These are phyloP conservation scores for Deilephila porcellus DNA, from an alignment of 2,888 invertebrate species.

Conservation along the genomic window DNA sequence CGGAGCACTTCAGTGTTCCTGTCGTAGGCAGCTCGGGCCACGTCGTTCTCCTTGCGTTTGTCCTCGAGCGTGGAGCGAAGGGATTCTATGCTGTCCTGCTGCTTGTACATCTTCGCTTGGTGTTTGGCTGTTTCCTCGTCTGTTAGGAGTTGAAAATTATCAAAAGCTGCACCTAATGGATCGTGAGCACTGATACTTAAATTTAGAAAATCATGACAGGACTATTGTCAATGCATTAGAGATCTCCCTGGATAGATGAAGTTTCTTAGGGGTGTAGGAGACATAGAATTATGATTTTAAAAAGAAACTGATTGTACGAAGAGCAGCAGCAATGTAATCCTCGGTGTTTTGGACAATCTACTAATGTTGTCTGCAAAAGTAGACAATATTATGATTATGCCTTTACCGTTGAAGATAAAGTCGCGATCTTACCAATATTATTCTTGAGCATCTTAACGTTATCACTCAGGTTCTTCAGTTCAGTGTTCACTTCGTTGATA, in stretches of 20 bases:
- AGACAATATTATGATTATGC: too few species aligned
- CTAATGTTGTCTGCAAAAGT: too few species aligned
- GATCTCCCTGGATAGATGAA: too few species aligned
- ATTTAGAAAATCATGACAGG: background rate
- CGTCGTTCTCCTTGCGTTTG: slow-evolving; percentile 69
- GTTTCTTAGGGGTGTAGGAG: too few species aligned
- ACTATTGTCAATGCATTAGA: too few species aligned
- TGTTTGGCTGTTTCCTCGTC: slow-evolving; percentile 86
- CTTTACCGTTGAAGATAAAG: too few species aligned
- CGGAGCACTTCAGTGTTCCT: slow-evolving; percentile 57
- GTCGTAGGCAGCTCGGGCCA: slow-evolving; percentile 58
- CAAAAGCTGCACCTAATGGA: background rate
- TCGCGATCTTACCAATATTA: slow-evolving; percentile 83
- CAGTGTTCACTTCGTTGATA: slow-evolving; percentile 94
- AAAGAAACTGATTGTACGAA: too few species aligned
- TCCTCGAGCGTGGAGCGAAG: slow-evolving; percentile 80
- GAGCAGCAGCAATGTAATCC: too few species aligned
- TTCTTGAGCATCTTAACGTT: slow-evolving; percentile 86
- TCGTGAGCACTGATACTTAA: background rate
- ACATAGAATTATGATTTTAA: too few species aligned
- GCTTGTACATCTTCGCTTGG: slow-evolving; percentile 83
- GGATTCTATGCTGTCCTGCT: slow-evolving; percentile 85
- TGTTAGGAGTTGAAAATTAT: slow-evolving; percentile 39
- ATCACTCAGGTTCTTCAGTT: slow-evolving; percentile 90
- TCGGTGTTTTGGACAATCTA: too few species aligned